Base-by-base conservation (phyloP, 2,797 vertebrate genomes). In the Gouania willdenowi region DNA sequence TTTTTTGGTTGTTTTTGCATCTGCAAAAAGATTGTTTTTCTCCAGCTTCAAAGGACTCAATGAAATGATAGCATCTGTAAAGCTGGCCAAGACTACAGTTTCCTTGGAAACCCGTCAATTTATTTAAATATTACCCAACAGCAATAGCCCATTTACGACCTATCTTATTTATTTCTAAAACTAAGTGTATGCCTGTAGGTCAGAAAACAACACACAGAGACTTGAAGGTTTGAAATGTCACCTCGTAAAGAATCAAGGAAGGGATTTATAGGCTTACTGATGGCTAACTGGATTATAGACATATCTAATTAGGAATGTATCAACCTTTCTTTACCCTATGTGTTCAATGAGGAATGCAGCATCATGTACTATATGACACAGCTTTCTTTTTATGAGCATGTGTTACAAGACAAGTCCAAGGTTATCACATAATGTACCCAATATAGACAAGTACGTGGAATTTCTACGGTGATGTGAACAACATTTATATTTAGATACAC, bases 21-120 rank as follows among this genome's bases (percentile, higher is more conserved):
- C n/a, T n/a, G n/a, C n/a, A n/a, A n/a, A 5, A 38, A 2, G 20
- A 37, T 24, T 27, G 19, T 36, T n/a, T n/a, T n/a, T n/a, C n/a
- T n/a, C n/a, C n/a, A n/a, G n/a, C n/a, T n/a, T n/a, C n/a, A n/a
- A n/a, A n/a, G n/a, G n/a, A n/a, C n/a, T n/a, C n/a, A n/a, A n/a
- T n/a, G n/a, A n/a, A n/a, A 17, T 53, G 32, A 43, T 46, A 19
- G 24, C 33, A 12, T 21, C 47, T 42, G 35, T 63, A 41, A 39
- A 26, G 37, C 39, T 56, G 26, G 66, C 25, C 51, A 5, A 11
- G 44, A 34, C 31, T 54, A 51, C 56, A 16, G 82, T 88, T 85
- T 70, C 85, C 81, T 77, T 83, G 87, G 86, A 83, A 85, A 88
- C 86, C 53, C 67, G 41, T 60, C 28, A 15, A 23, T 39, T 36